Base-by-base conservation (phyloP, 2,113 vertebrate species). In the Entomyzon cyanotis region DNA sequence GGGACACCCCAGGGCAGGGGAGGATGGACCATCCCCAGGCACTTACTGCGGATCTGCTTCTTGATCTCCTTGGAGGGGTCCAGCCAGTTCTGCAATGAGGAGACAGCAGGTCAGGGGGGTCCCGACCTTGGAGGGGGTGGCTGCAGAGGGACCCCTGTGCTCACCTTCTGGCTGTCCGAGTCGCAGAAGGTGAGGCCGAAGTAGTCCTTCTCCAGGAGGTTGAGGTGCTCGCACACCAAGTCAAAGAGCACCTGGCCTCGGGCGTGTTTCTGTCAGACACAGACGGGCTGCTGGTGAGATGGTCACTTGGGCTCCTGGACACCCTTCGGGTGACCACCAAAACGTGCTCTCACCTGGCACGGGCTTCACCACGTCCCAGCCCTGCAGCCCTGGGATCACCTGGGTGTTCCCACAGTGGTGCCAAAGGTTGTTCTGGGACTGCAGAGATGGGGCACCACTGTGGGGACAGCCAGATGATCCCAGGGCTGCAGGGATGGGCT, bases 41-140 rank as follows among this genome's bases (percentile, higher is more conserved):
- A 99, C 99, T 99, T 97, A 99, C 99, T 99, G 97, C 98, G 98
- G 96, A 99, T 99, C 98, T 99, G 99, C 97, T 99, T 99, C 98
- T 99, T 99, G 97, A 99, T 99, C 97, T 99, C 99, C 97, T 99
- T 99, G 96, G 99, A 99, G 62, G 99, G 99, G 94, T 99, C 99
- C 98, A 99, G 97, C 99, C 99, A 99, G 95, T 99, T 98, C 98
- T 98, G 97, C 84, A 98, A 98, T 0, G 16, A 96, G 83, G 97
- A 97, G 71, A 95, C 13, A 93, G 63, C 20, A 68, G 53, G 73
- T 97, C 56, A 97, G 90, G 55, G 55, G 41, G 49, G 37, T 2
- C 31, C 21, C 30, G 20, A 56, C 17, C 82, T 20, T 1, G 3
- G 42, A 93, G 17, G 12, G 39, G n/a, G 15, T 5, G 10, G 85